Conservation (phyloP, 2,888 invertebrate species). For the Corbicula japonica region DNA sequence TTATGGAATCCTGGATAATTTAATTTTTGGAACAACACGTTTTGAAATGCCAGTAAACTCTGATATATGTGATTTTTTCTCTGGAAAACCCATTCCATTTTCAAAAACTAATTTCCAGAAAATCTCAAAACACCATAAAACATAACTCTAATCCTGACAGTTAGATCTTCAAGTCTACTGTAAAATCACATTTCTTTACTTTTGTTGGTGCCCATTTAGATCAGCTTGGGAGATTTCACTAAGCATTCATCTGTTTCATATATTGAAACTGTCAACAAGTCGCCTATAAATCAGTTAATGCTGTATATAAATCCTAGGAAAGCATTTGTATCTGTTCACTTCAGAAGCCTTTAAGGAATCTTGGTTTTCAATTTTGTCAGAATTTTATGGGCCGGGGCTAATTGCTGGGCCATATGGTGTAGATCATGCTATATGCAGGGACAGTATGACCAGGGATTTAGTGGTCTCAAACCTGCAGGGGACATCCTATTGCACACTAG, state of each 20-base stretch:
- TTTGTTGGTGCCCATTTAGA: conserved; percentile 38
- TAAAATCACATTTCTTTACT: conserved; percentile 34
- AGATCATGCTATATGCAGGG: conserved; percentile 1
- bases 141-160: background rate
- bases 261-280: conserved; percentile 35
- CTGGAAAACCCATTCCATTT: too few species aligned
- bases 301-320: conserved; percentile 21
- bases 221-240: conserved; percentile 41
- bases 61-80: too few species aligned
- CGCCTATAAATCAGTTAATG: conserved; percentile 35
- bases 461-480: background rate
- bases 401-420: conserved; percentile 43
- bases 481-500: too few species aligned
- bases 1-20: too few species aligned
- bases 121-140: background rate
- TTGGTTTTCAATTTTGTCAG: conserved; percentile 40
- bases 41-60: too few species aligned
- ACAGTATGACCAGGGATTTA: conserved; percentile 7
- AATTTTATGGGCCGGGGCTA: conserved; percentile 37
- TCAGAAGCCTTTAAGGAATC: conserved; percentile 5
- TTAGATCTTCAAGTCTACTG: background rate
- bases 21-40: too few species aligned
- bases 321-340: conserved; percentile 4
- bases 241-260: conserved; percentile 44
- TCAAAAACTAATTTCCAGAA: conserved; percentile 16